Evolutionary conservation across 2,113 vertebrate species (phyloP).

Genomic region (Oreocharis arfaki): DNA sequence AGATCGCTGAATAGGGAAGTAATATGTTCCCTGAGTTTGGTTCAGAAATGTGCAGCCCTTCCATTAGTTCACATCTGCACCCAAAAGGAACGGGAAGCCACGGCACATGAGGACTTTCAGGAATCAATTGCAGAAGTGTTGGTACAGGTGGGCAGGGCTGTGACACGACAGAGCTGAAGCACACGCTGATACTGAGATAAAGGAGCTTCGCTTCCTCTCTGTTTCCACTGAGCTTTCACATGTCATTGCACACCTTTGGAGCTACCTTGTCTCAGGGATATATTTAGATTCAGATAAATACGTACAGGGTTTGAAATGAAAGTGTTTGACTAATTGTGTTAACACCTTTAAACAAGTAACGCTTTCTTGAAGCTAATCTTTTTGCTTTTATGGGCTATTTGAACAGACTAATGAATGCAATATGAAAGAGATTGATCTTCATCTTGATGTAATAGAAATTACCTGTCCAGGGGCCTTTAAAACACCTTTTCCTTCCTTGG

Average conservation of each 20-base stretch:
- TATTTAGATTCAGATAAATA: neutral
- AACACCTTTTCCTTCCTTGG: neutral
- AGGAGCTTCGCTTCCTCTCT: neutral
- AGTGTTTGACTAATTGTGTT: neutral
- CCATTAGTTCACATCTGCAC: constrained; percentile 36
- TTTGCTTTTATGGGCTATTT: neutral
- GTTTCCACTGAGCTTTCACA: neutral
- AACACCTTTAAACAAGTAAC: neutral
- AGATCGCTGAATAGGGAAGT: neutral
- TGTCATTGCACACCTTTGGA: neutral
- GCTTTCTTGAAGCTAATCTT: neutral
- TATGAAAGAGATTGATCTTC: neutral
- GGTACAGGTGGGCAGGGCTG: neutral
- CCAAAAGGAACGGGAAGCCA: constrained; percentile 10
- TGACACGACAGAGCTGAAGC: neutral
- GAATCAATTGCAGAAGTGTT: neutral
- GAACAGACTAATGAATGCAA: neutral
- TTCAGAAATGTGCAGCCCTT: constrained; percentile 15
- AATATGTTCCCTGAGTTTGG: neutral
- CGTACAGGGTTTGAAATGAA: neutral
- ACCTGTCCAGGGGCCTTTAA: neutral
- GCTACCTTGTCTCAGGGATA: neutral
- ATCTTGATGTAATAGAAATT: neutral
- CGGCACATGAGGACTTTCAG: neutral
- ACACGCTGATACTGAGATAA: neutral